Conservation (phyloP, 2,888 invertebrate species). For the Acleris emargana region DNA sequence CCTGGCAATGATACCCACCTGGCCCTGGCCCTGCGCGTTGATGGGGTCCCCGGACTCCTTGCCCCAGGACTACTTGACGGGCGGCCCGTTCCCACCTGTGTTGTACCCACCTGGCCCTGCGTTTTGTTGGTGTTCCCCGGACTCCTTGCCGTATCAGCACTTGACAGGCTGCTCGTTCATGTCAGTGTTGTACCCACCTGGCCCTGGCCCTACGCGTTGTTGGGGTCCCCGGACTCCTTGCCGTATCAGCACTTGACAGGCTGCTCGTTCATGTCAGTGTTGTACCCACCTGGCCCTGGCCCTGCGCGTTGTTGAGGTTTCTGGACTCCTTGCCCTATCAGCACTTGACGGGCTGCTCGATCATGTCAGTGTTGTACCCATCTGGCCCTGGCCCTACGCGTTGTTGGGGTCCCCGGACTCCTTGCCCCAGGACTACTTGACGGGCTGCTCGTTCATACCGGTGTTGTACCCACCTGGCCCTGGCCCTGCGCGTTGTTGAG, state of each 20-base stretch:
- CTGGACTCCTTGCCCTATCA: slow-evolving; percentile 99
- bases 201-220: slow-evolving; percentile 90
- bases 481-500: slow-evolving; percentile 92
- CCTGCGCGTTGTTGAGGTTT: slow-evolving; percentile 92
- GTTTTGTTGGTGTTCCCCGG: slow-evolving; percentile 94
- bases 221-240: slow-evolving; percentile 96
- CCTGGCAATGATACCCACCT: no score
- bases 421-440: slow-evolving; percentile 99
- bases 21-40: no score
- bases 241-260: slow-evolving; percentile 99
- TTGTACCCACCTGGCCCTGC: slow-evolving; percentile 86
- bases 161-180: slow-evolving; percentile 98
- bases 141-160: slow-evolving; percentile 99
- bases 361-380: slow-evolving; percentile 80
- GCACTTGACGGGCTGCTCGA: slow-evolving; percentile 98
- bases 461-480: slow-evolving; percentile 83
- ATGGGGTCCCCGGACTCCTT: no score
- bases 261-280: slow-evolving; percentile 90
- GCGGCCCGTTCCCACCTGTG: slow-evolving; percentile 97
- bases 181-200: slow-evolving; percentile 75
- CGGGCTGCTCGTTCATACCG: slow-evolving; percentile 94
- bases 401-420: slow-evolving; percentile 96
- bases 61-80: no score
- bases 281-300: slow-evolving; percentile 85
- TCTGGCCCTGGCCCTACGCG: slow-evolving; percentile 89